phyloP scores from a whole-genome alignment of 2,888 invertebrate genomes.

The Brenthis daphne region DNA sequence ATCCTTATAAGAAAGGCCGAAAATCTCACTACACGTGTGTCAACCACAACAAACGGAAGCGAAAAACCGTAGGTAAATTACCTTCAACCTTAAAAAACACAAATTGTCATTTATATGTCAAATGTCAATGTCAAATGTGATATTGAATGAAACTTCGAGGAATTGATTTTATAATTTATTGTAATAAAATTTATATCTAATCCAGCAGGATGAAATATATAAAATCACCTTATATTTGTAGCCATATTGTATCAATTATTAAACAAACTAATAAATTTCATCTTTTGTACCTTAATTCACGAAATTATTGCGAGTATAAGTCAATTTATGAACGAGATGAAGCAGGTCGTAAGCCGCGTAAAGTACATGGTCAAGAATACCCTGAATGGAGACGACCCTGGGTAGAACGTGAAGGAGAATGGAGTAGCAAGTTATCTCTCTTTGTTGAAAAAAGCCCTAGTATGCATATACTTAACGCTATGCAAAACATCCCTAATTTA shows the following conservation, averaged over 20 bases:
- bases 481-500: slow-evolving; percentile 80
- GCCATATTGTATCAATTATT: slow-evolving; percentile 54
- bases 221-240: background rate
- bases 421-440: slow-evolving; percentile 81
- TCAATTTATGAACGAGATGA: slow-evolving; percentile 67
- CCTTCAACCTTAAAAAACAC: no score
- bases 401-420: slow-evolving; percentile 81
- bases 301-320: slow-evolving; percentile 64
- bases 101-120: background rate
- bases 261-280: slow-evolving; percentile 43
- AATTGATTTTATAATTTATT: background rate
- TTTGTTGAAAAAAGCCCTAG: slow-evolving; percentile 75
- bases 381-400: slow-evolving; percentile 85
- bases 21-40: no score
- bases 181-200: slow-evolving; percentile 6
- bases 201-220: background rate
- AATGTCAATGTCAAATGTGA: slow-evolving; percentile 15
- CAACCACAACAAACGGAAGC: no score
- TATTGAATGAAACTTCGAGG: background rate
- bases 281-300: slow-evolving; percentile 44
- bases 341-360: slow-evolving; percentile 58
- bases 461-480: slow-evolving; percentile 62
- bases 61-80: no score
- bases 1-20: no score
- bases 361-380: slow-evolving; percentile 68